Evolutionary conservation across 2,797 vertebrate genomes (phyloP).

Genomic region (Neopelma chrysocephalum): DNA sequence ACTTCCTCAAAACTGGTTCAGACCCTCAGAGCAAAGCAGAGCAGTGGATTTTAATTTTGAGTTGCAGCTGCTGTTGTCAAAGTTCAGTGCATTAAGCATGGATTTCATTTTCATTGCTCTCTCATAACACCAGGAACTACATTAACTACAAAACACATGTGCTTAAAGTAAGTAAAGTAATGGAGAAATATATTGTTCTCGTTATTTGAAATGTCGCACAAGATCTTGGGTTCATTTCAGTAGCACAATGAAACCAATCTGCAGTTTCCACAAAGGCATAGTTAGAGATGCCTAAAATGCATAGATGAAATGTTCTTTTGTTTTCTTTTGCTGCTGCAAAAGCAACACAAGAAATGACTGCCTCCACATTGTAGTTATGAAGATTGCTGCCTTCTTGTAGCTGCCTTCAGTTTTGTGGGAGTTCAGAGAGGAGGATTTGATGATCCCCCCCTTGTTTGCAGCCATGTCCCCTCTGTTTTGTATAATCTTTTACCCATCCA

Average conservation of each 20-base stretch:
- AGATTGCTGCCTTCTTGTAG: background rate
- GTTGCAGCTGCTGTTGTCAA: conserved; percentile 60
- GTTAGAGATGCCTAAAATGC: background rate
- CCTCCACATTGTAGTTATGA: background rate
- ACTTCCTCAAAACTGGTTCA: conserved; percentile 4
- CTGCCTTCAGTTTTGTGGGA: background rate
- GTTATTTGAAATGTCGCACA: conserved; percentile 19
- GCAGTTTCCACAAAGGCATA: background rate
- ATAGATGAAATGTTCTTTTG: background rate
- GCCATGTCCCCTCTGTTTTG: background rate
- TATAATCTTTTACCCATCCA: background rate
- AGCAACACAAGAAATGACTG: background rate
- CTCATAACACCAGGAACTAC: conserved; percentile 33
- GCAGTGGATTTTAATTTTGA: conserved; percentile 57
- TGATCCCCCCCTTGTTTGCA: background rate
- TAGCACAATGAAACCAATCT: background rate
- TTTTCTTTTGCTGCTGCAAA: background rate
- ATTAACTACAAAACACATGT: conserved; percentile 36
- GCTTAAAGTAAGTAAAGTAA: conserved; percentile 31
- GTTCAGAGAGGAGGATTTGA: background rate
- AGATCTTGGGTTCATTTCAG: conserved; percentile 25
- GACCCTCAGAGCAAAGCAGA: conserved; percentile 30
- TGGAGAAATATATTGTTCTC: conserved; percentile 26
- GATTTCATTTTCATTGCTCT: conserved; percentile 44
- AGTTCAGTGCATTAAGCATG: conserved; percentile 57